phyloP scores from a whole-genome alignment of 2,113 vertebrate genomes.

The Fulica atra region DNA sequence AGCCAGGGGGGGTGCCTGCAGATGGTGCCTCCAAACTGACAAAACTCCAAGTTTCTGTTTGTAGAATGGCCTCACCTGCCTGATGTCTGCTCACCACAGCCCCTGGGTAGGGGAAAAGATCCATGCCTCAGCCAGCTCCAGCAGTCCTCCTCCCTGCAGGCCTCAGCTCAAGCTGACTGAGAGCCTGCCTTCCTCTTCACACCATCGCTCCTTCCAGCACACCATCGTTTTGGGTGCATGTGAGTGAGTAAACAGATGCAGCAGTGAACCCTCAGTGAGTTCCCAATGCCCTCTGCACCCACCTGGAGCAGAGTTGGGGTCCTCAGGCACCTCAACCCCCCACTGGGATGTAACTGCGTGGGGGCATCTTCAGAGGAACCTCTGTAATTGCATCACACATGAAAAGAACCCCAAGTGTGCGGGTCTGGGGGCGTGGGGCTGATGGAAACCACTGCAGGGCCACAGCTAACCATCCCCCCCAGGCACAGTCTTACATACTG shows the following conservation, averaged over 20 bases:
- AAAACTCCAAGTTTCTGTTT: slow-evolving; percentile 58
- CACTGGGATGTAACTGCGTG: background rate
- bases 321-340: background rate
- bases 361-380: slow-evolving; percentile 26
- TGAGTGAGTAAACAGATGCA: background rate
- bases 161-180: background rate
- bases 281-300: background rate
- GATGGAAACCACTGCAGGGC: background rate
- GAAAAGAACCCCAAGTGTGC: background rate
- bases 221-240: rapidly evolving
- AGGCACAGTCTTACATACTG: background rate
- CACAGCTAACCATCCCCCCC: background rate
- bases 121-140: background rate
- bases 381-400: background rate
- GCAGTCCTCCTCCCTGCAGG: background rate
- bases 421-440: background rate
- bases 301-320: background rate
- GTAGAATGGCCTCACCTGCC: background rate
- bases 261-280: background rate
- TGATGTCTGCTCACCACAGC: background rate
- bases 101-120: background rate
- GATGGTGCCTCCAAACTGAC: background rate
- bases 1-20: background rate
- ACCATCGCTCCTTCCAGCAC: rapidly evolving
- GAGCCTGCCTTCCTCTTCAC: background rate